phyloP scores from a whole-genome alignment of 2,113 vertebrate species.

The Chaenocephalus aceratus region DNA sequence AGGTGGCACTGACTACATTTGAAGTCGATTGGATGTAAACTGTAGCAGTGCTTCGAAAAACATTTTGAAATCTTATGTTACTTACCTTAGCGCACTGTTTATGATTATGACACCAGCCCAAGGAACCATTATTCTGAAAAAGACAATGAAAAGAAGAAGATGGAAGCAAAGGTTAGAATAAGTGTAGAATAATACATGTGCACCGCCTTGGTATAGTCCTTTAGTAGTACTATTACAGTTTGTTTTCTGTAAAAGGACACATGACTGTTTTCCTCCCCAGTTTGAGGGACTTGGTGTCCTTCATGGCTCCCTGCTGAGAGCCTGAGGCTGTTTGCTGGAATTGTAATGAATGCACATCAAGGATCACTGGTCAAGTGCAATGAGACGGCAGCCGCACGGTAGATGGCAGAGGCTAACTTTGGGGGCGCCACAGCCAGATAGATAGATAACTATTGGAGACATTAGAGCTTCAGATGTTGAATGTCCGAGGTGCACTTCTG shows the following conservation, averaged over 20 bases:
- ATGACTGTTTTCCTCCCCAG: not conserved
- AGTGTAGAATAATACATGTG: not conserved
- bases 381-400: not conserved
- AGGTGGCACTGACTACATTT: too few species aligned
- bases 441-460: too few species aligned
- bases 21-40: too few species aligned
- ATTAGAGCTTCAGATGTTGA: not conserved
- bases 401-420: too few species aligned
- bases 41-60: not conserved
- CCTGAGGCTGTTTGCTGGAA: not conserved
- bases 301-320: not conserved
- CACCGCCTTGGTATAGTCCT: slow-evolving; percentile 15
- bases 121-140: slow-evolving; percentile 70
- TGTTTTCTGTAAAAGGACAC: not conserved
- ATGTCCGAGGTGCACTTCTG: not conserved
- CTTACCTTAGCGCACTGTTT: slow-evolving; percentile 80
- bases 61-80: not conserved
- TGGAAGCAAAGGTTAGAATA: not conserved
- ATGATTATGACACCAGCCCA: slow-evolving; percentile 77
- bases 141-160: slow-evolving; percentile 5
- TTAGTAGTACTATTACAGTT: slow-evolving; percentile 9
- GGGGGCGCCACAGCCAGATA: too few species aligned
- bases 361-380: slow-evolving; percentile 7
- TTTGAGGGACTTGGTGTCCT: slow-evolving; percentile 14
- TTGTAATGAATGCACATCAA: slow-evolving; percentile 27